Conservation (phyloP, 2,113 vertebrate genomes). For the Lethenteron reissneri region DNA sequence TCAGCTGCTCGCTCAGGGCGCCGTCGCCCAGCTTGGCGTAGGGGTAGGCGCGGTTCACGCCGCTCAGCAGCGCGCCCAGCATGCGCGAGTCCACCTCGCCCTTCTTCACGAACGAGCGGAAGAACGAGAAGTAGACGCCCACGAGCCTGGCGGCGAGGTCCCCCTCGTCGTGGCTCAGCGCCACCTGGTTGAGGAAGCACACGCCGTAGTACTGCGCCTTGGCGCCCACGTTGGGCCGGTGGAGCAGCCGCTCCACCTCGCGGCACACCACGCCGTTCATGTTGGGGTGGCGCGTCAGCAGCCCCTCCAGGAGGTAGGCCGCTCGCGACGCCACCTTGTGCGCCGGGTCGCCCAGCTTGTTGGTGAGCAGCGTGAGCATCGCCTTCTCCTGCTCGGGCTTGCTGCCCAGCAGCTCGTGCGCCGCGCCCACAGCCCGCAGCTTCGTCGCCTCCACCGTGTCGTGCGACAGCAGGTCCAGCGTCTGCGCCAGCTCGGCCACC, state of each 20-base stretch:
- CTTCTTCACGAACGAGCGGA: conserved; percentile 1
- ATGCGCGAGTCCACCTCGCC: background rate
- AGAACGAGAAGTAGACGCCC: background rate
- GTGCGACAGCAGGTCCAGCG: background rate
- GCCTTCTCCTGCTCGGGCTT: conserved; percentile 6
- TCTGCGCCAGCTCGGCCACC: conserved; percentile 1
- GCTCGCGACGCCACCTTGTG: conserved; percentile 4
- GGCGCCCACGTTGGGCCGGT: background rate
- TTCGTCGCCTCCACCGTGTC: conserved; percentile 6
- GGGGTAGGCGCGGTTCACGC: conserved; percentile 5
- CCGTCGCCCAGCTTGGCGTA: background rate
- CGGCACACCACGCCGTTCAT: background rate
- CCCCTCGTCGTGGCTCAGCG: background rate
- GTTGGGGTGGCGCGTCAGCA: background rate
- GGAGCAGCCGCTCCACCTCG: conserved; percentile 2
- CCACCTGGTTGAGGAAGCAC: conserved; percentile 5
- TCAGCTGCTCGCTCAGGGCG: background rate
- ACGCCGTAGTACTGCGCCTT: background rate
- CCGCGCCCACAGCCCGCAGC: background rate
- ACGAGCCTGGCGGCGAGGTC: background rate
- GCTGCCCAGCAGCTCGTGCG: conserved; percentile 1
- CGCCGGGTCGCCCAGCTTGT: background rate
- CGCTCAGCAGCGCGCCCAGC: background rate
- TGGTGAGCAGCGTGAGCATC: conserved; percentile 1
- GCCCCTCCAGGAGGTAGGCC: background rate